Evolutionary conservation across 2,888 invertebrate species (phyloP).

Genomic region (Euplexia lucipara): DNA sequence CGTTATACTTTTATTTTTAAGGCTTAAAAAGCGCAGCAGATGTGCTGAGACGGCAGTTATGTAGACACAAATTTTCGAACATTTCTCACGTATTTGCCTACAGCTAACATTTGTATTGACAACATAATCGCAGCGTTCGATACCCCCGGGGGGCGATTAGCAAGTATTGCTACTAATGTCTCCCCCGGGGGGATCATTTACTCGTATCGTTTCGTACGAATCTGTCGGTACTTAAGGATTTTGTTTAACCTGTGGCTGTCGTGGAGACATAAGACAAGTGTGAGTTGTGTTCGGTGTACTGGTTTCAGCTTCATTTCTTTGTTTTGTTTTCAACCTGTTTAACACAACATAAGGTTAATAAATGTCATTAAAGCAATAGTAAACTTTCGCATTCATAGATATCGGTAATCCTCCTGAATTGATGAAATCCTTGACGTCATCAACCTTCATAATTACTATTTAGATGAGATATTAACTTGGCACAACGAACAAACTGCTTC

Average conservation of each 20-base stretch:
- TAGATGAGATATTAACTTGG: not conserved
- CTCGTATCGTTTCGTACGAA: conserved; percentile 7
- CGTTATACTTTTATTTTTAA: no score
- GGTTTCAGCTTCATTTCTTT: not conserved
- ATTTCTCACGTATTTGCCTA: conserved; percentile 9
- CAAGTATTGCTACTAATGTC: conserved; percentile 27
- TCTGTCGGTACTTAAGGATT: not conserved
- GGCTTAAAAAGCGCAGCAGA: conserved; percentile 27
- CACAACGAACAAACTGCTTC: conserved; percentile 5
- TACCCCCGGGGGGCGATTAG: conserved; percentile 3
- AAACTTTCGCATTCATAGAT: not conserved
- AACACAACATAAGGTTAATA: not conserved
- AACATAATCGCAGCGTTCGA: conserved; percentile 27
- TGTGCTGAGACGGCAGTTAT: not conserved
- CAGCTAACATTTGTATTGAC: conserved; percentile 34
- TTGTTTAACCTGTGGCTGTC: not conserved
- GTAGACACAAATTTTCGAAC: conserved; percentile 4
- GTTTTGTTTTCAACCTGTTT: not conserved
- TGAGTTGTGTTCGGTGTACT: not conserved
- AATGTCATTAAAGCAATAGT: no score
- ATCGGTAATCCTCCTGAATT: conserved; percentile 8
- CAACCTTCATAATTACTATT: not conserved
- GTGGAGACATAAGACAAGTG: not conserved
- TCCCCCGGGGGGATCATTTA: conserved; percentile 25
- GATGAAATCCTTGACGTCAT: not conserved